These are phyloP conservation scores for Lagopus muta DNA, from an alignment of 2,113 vertebrate species.

Conservation along the genomic window DNA sequence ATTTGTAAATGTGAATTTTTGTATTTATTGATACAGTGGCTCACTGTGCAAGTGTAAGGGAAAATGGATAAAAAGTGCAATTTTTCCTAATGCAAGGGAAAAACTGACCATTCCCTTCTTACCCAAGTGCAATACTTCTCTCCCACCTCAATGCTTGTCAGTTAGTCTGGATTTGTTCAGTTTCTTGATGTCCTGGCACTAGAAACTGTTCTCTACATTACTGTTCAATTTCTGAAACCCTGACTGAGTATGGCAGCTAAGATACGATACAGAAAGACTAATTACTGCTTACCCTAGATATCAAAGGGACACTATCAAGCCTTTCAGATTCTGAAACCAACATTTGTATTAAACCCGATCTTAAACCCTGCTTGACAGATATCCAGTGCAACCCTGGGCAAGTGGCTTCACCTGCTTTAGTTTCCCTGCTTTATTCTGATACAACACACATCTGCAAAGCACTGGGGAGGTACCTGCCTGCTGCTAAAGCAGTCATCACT, in stretches of 20 bases:
- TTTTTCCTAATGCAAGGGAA: neutral
- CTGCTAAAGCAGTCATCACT: neutral
- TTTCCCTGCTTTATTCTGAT: neutral
- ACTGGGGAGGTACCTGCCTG: neutral
- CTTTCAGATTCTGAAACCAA: neutral
- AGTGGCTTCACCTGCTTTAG: neutral
- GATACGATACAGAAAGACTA: neutral
- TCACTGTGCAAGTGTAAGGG: neutral
- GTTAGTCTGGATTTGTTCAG: neutral
- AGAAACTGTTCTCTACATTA: neutral
- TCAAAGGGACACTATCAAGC: neutral
- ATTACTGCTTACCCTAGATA: no score
- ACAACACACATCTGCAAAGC: neutral
- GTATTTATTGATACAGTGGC: neutral
- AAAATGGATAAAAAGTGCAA: neutral
- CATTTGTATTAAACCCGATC: neutral
- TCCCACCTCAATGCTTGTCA: neutral
- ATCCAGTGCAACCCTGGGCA: neutral
- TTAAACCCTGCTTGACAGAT: neutral
- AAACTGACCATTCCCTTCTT: neutral
- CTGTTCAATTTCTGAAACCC: neutral
- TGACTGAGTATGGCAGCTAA: neutral
- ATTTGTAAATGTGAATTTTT: neutral
- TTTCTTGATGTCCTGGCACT: neutral
- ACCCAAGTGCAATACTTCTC: neutral